phyloP scores from a whole-genome alignment of 64 coral and sea anemone species.

The Montipora foliosa region DNA sequence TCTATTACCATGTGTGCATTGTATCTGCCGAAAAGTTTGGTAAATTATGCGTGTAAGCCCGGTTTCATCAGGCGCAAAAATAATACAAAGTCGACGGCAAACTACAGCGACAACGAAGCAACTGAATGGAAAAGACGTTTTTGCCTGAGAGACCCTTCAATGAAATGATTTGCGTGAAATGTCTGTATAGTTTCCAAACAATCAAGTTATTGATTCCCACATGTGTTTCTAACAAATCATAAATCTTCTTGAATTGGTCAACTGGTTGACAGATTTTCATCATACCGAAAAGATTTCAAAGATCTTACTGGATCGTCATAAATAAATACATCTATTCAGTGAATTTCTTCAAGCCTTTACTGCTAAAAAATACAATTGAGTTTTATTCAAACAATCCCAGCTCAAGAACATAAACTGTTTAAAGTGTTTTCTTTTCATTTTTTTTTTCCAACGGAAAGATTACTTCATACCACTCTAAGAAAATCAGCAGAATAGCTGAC shows the following conservation, averaged over 20 bases:
- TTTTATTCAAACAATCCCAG: too few relatives aligned
- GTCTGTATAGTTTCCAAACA: background rate
- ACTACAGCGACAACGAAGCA: background rate
- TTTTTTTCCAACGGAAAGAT: too few relatives aligned
- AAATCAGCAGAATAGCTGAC: background rate
- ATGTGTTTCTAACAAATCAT: background rate
- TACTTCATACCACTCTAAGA: background rate
- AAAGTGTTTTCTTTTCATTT: too few relatives aligned
- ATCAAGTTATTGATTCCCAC: background rate
- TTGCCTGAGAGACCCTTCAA: background rate
- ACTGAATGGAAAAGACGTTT: background rate
- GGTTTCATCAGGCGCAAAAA: background rate
- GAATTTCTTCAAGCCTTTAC: background rate
- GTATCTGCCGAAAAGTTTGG: too few relatives aligned
- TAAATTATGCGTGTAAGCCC: too few relatives aligned
- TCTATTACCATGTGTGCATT: background rate
- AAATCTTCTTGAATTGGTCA: conserved; percentile 14
- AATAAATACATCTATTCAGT: background rate
- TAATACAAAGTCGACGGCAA: background rate
- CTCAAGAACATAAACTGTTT: background rate
- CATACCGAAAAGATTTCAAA: background rate
- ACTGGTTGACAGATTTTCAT: conserved; percentile 8
- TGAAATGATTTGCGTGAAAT: background rate
- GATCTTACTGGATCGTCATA: background rate
- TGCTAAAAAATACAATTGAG: too few relatives aligned